Base-by-base conservation (phyloP, 1,140 invertebrate genomes). In the Homalodisca vitripennis region DNA sequence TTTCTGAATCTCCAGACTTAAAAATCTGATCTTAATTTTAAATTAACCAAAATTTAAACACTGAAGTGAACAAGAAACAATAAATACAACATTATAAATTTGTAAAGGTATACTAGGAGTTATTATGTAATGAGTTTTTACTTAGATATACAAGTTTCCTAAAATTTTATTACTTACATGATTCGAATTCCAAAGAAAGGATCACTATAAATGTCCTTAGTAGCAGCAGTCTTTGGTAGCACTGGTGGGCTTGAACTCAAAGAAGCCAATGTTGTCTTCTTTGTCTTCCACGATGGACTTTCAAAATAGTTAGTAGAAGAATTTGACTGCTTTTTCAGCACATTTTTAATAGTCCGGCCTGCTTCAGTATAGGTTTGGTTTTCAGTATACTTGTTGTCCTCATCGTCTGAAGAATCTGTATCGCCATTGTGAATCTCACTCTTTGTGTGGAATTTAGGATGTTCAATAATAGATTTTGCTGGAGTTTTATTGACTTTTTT, bases 331-430 rank as follows among this genome's bases (percentile, higher is more conserved):
- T 29, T 55, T 72, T 69, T 6, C 22, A 89, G 77, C 22, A 84
- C 75, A 73, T 86, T 82, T 77, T 91, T 92, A 20, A 92, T 82
- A 51, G 84, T 79, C 72, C 80, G 80, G 0, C 92, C 91, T 78
- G 83, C 90, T 64, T 88, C 83, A 72, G 86, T 88, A 75, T 90
- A 92, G 66, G 87, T 87, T 69, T 84, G 80, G 73, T 88, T 84
- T 26, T 89, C n/a, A 76, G 87, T 89, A 78, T 90, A 87, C 75
- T 86, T 83, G 71, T 85, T 87, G 66, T 89, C 89, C 80, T 94
- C 92, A 70, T 93, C 91, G 75, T 93, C 91, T 1, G 91, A 92
- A 26, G 89, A 91, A 78, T 92, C 89, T 0, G 84, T 84, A 69
- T 87, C 84, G 26, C 87, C 86, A 57, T 77, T 79, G 70, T 87